phyloP scores from a whole-genome alignment of 2,888 invertebrate genomes.

The Philhelius pedissequus region DNA sequence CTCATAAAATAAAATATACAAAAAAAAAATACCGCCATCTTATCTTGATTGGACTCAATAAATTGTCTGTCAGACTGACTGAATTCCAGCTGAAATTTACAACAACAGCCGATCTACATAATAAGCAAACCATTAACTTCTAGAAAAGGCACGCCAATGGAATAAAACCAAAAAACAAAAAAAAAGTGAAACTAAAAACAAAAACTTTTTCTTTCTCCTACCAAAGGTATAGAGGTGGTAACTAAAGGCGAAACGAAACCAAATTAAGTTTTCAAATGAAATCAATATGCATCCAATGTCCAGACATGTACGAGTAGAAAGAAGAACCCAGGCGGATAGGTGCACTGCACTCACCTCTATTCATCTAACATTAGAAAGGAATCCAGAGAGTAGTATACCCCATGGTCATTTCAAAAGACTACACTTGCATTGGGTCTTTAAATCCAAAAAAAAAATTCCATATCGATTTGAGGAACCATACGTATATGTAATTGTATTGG shows the following conservation, averaged over 20 bases:
- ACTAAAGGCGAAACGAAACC: conserved; percentile 25
- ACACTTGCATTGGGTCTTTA: conserved; percentile 18
- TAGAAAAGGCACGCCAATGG: conserved; percentile 1
- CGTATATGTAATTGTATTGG: too few relatives aligned
- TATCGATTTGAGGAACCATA: too few relatives aligned
- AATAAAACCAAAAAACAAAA: background rate
- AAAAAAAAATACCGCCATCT: background rate
- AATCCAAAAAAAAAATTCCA: too few relatives aligned
- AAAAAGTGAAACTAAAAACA: background rate
- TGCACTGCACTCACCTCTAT: conserved; percentile 22
- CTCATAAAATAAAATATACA: background rate
- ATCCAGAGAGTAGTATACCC: background rate
- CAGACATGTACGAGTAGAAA: conserved; percentile 22
- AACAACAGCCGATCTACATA: background rate
- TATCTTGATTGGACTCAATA: conserved; percentile 24
- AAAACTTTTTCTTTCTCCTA: conserved; percentile 56
- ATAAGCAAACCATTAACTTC: conserved; percentile 8
- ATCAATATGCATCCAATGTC: conserved; percentile 57
- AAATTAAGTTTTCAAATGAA: conserved; percentile 46
- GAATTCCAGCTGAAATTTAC: background rate
- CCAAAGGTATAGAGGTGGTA: background rate
- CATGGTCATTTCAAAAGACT: background rate
- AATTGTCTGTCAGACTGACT: background rate
- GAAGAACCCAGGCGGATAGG: background rate
- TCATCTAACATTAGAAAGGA: conserved; percentile 29